Conservation (phyloP, 2,797 vertebrate species). For the Eleutherodactylus coqui region DNA sequence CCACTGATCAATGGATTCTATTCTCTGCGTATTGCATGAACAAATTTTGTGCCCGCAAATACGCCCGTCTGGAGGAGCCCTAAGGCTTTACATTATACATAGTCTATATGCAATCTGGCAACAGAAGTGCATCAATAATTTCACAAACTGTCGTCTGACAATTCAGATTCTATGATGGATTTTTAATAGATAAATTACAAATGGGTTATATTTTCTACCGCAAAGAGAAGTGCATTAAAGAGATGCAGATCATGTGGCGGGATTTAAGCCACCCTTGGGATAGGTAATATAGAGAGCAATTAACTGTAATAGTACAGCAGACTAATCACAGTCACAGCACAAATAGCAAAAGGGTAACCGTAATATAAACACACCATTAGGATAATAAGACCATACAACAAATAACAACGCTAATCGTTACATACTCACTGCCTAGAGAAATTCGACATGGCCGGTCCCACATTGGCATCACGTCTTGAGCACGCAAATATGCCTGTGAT, state of each 20-base stretch:
- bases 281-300: conserved; percentile 28
- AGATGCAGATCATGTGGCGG: not conserved
- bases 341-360: conserved; percentile 12
- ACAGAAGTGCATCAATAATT: not conserved
- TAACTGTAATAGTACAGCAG: conserved; percentile 16
- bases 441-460: too few species aligned
- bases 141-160: too few species aligned
- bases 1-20: too few species aligned
- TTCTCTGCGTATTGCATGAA: too few species aligned
- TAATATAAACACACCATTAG: conserved; percentile 12
- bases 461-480: too few species aligned
- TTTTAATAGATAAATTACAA: not conserved
- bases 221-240: not conserved
- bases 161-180: too few species aligned
- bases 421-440: not conserved
- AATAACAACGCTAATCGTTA: not conserved
- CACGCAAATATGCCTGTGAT: too few species aligned
- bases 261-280: conserved; percentile 2
- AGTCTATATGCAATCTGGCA: not conserved
- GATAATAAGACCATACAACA: conserved; percentile 6
- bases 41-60: too few species aligned
- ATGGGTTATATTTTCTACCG: not conserved
- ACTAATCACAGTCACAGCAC: conserved; percentile 10
- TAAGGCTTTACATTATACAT: too few species aligned
- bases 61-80: too few species aligned